A percentile compares a stretch with the other conserved stretches of the same genome.
phyloP scores from a whole-genome alignment of 2,888 invertebrate genomes.

The Urechis unicinctus region DNA sequence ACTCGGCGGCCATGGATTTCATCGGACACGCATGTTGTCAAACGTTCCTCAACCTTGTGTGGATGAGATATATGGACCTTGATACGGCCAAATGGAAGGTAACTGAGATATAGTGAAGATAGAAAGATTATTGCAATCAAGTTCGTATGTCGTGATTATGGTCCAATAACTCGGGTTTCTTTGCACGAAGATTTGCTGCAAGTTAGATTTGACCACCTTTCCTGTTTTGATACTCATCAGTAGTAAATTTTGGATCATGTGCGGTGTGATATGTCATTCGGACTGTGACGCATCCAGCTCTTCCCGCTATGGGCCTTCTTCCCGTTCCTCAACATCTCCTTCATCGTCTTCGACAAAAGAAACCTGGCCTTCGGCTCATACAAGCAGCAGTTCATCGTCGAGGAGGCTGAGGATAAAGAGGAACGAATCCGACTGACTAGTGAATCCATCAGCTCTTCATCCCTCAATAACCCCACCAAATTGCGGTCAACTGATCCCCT shows the following conservation, averaged over 20 bases:
- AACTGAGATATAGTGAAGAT: no score
- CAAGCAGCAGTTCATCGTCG: neutral
- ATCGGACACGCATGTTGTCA: conserved; percentile 18
- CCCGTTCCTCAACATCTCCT: conserved; percentile 5
- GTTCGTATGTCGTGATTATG: no score
- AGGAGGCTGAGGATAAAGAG: neutral
- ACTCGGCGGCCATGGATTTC: conserved; percentile 14
- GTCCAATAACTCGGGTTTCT: no score
- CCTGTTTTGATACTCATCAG: no score
- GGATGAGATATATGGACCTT: conserved; percentile 15
- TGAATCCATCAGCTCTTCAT: neutral
- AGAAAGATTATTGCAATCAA: no score
- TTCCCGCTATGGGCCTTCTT: conserved; percentile 7
- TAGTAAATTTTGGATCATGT: no score
- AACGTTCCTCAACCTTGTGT: conserved; percentile 15
- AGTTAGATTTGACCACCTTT: no score
- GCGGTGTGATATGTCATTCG: no score
- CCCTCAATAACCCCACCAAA: neutral
- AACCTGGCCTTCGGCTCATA: conserved; percentile 7
- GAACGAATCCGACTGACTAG: neutral
- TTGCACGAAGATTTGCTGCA: no score
- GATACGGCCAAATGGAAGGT: conserved; percentile 16
- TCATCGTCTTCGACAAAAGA: conserved; percentile 6
- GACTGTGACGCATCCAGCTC: conserved; percentile 1
- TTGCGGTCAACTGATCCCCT: neutral